These are phyloP conservation scores for Serilophus lunatus DNA, from an alignment of 2,113 vertebrate genomes.

Conservation along the genomic window DNA sequence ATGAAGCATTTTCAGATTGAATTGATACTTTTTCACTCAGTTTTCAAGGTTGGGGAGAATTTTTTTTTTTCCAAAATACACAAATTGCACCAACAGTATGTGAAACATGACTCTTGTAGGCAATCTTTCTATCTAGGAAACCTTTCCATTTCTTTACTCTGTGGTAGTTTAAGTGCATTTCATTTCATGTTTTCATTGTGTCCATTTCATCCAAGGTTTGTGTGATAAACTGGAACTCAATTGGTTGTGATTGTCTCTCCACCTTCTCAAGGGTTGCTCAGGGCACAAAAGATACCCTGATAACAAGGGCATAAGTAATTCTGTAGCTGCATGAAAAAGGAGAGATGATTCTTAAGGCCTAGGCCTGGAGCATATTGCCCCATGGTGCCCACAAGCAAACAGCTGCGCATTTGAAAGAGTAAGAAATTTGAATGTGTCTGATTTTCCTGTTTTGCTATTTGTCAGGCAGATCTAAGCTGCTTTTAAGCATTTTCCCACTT, in stretches of 20 bases:
- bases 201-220: not conserved
- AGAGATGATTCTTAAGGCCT: not conserved
- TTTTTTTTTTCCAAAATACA: not conserved
- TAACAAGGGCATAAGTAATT: not conserved
- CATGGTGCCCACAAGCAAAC: not conserved
- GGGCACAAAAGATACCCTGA: not conserved
- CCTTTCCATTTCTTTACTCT: not conserved
- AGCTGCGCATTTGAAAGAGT: not conserved
- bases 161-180: not conserved
- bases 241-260: not conserved
- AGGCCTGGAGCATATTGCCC: not conserved
- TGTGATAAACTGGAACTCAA: not conserved
- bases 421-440: not conserved
- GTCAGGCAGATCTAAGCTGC: not conserved
- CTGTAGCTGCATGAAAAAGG: not conserved
- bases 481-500: not conserved
- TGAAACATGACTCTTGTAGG: not conserved
- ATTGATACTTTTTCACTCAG: not conserved
- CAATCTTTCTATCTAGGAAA: not conserved
- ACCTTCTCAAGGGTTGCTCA: not conserved
- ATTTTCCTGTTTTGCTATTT: not conserved
- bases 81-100: not conserved
- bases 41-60: not conserved
- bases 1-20: not conserved
- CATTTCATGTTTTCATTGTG: not conserved